A percentile compares a stretch with the other conserved stretches of the same genome.
Evolutionary conservation across 92 coral and sea anemone genomes (phyloP).

Genomic region (Epizoanthus ramosus): DNA sequence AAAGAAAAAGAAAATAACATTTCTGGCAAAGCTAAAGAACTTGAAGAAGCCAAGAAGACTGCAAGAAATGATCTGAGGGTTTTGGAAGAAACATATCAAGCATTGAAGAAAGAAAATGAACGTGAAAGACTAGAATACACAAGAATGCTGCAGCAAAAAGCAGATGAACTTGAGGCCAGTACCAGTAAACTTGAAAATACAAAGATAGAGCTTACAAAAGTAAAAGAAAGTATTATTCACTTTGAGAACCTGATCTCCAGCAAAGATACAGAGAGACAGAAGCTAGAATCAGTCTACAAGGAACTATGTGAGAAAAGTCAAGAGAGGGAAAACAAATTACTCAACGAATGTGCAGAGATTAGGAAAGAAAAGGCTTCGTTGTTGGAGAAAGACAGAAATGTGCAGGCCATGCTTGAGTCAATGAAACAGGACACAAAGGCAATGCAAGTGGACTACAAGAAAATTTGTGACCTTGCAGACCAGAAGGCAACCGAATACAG

Average conservation of each 20-base stretch:
- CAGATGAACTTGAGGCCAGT: constrained; percentile 48
- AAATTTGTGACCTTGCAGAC: constrained; percentile 81
- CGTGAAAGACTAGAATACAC: constrained; percentile 49
- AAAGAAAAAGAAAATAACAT: constrained; percentile 57
- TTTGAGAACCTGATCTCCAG: constrained; percentile 62
- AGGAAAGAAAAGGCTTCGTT: constrained; percentile 52
- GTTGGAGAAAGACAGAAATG: constrained; percentile 61
- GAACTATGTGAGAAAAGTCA: constrained; percentile 61
- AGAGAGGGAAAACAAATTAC: constrained; percentile 50
- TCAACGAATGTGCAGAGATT: constrained; percentile 54
- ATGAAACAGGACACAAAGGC: constrained; percentile 76
- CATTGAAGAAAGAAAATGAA: constrained; percentile 63
- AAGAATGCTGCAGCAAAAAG: constrained; percentile 61
- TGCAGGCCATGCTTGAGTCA: constrained; percentile 52
- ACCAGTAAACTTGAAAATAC: constrained; percentile 56
- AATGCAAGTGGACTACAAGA: constrained; percentile 82
- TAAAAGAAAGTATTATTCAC: constrained; percentile 59
- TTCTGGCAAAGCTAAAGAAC: constrained; percentile 45
- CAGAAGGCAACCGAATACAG: constrained; percentile 75
- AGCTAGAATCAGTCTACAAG: constrained; percentile 55
- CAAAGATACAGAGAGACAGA: constrained; percentile 56
- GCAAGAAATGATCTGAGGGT: constrained; percentile 34
- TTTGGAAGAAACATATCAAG: constrained; percentile 41
- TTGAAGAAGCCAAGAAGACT: constrained; percentile 48
- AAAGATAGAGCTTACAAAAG: constrained; percentile 52